phyloP scores from a whole-genome alignment of 2,797 vertebrate species.

The Perodicticus potto region DNA sequence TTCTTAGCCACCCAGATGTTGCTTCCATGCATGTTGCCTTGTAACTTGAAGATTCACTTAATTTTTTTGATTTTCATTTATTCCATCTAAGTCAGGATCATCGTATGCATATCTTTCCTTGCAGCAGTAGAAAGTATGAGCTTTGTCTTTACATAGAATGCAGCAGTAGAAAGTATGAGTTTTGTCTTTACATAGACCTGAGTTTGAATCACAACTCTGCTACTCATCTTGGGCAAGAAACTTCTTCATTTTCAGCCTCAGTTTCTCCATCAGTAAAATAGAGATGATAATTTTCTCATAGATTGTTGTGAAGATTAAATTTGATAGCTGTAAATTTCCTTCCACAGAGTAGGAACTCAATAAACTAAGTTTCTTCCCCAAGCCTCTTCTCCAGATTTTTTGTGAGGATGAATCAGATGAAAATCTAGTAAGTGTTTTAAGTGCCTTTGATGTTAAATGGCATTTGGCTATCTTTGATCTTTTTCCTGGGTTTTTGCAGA shows the following conservation, averaged over 20 bases:
- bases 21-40: slow-evolving; percentile 14
- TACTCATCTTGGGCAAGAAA: slow-evolving; percentile 54
- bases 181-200: slow-evolving; percentile 39
- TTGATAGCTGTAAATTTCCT: slow-evolving; percentile 2
- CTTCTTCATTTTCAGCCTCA: slow-evolving; percentile 26
- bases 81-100: slow-evolving; percentile 2
- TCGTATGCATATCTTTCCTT: not conserved
- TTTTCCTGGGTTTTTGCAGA: slow-evolving; percentile 89
- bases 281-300: slow-evolving; percentile 21
- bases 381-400: slow-evolving; percentile 26
- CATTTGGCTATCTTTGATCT: slow-evolving; percentile 78
- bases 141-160: no score
- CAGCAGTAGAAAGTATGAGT: not conserved
- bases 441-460: slow-evolving; percentile 59
- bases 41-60: slow-evolving; percentile 49
- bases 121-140: not conserved
- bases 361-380: slow-evolving; percentile 1
- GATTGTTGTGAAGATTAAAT: slow-evolving; percentile 8
- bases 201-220: slow-evolving; percentile 44
- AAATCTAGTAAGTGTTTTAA: slow-evolving; percentile 64
- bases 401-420: slow-evolving; percentile 49
- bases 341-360: not conserved
- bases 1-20: slow-evolving; percentile 10
- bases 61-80: slow-evolving; percentile 51
- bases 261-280: not conserved